These are phyloP conservation scores for Barypeithes pellucidus DNA, from an alignment of 2,888 invertebrate genomes.

Conservation along the genomic window DNA sequence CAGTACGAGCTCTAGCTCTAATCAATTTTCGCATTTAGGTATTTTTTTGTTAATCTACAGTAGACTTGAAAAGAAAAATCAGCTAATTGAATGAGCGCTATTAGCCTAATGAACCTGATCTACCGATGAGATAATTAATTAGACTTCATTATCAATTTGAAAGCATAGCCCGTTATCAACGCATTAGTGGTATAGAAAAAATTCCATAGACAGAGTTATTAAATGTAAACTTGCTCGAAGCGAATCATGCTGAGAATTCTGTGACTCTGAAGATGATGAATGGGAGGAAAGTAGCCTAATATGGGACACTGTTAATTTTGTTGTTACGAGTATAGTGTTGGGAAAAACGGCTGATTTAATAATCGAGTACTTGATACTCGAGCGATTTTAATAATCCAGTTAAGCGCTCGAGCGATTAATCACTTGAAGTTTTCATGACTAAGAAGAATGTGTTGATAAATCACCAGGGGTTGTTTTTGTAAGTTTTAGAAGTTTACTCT, in stretches of 20 bases:
- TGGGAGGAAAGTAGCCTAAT: background rate
- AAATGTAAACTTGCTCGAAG: conserved; percentile 1
- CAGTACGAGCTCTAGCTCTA: too few species aligned
- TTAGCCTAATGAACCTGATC: conserved; percentile 22
- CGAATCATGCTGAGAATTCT: background rate
- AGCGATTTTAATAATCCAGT: too few species aligned
- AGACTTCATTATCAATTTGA: conserved; percentile 1
- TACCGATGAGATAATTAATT: conserved; percentile 33
- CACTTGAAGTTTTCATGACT: too few species aligned
- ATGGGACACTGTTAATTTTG: too few species aligned
- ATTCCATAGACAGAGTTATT: background rate
- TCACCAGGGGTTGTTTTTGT: too few species aligned
- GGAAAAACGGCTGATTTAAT: too few species aligned
- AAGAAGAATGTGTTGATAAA: too few species aligned
- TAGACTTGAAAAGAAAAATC: background rate
- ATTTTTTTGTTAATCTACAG: background rate
- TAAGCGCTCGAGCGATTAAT: too few species aligned
- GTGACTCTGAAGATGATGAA: background rate
- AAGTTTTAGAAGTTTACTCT: too few species aligned
- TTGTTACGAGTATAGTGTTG: too few species aligned
- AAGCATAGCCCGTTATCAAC: conserved; percentile 4
- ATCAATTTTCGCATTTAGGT: too few species aligned
- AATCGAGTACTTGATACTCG: too few species aligned
- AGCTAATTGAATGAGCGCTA: conserved; percentile 6
- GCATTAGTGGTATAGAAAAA: conserved; percentile 3